phyloP scores from a whole-genome alignment of 30 jellyfish, hydroid and myxozoan species.

The Hydra vulgaris region DNA sequence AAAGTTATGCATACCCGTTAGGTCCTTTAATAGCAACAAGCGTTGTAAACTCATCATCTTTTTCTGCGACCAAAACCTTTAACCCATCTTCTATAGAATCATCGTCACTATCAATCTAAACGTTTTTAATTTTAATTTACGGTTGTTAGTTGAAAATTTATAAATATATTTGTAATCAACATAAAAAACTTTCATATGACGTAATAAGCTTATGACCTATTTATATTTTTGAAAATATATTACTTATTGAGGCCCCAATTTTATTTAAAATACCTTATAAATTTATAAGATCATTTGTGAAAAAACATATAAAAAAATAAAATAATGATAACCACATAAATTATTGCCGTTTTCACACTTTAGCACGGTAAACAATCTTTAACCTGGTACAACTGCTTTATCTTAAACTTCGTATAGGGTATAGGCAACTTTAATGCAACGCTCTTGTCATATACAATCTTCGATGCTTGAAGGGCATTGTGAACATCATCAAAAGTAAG shows the following conservation, averaged over 20 bases:
- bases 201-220: too few relatives aligned
- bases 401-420: not conserved
- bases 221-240: not conserved
- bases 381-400: not conserved
- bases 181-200: not conserved
- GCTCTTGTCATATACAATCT: not conserved
- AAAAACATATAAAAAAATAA: too few relatives aligned
- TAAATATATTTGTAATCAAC: too few relatives aligned
- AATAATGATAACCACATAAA: too few relatives aligned
- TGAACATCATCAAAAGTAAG: conserved; percentile 15
- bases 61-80: conserved; percentile 15
- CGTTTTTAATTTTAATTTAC: too few relatives aligned
- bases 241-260: too few relatives aligned
- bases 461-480: conserved; percentile 6
- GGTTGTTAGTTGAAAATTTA: too few relatives aligned
- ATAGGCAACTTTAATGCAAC: not conserved
- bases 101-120: not conserved
- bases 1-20: not conserved
- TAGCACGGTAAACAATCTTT: too few relatives aligned
- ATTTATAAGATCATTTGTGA: too few relatives aligned
- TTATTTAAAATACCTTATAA: too few relatives aligned
- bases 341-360: too few relatives aligned
- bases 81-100: not conserved
- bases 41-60: conserved; percentile 7
- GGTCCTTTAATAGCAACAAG: conserved; percentile 22